A percentile compares a stretch with the other conserved stretches of the same genome.
Conservation (phyloP, 2,797 vertebrate species). For the Crypturellus tataupa region DNA sequence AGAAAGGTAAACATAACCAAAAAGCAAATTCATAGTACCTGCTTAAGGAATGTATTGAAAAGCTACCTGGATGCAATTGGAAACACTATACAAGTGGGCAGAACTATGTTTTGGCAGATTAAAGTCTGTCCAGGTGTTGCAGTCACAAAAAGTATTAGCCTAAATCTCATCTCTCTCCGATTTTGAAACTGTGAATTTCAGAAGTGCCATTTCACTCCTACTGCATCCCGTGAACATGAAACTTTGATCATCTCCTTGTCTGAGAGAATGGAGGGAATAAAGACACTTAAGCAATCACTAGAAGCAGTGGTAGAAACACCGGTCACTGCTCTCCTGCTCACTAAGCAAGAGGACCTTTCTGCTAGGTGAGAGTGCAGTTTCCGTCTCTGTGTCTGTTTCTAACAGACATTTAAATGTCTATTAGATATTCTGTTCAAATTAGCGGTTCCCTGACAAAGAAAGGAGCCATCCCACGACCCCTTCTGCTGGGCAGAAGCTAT, state of each 20-base stretch:
- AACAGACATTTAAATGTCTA: not conserved
- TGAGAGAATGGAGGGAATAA: not conserved
- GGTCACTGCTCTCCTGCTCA: not conserved
- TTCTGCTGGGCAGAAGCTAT: not conserved
- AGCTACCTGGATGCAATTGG: not conserved
- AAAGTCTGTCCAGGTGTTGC: not conserved
- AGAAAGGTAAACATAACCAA: not conserved
- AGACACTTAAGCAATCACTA: not conserved
- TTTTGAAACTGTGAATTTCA: not conserved
- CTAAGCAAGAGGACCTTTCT: not conserved
- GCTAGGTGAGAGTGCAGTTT: accelerated
- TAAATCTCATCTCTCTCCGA: not conserved
- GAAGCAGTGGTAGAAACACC: not conserved
- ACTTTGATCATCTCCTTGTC: accelerated
- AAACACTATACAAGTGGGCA: not conserved
- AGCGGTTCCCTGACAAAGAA: not conserved
- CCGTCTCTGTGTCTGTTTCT: not conserved
- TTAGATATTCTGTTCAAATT: not conserved
- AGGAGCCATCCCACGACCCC: not conserved
- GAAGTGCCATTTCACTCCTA: not conserved
- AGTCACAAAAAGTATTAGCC: not conserved
- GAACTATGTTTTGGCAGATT: not conserved
- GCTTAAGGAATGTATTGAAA: not conserved
- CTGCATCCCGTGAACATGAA: not conserved
- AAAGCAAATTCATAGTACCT: not conserved